Conservation (phyloP, 2,797 vertebrate species). For the Falco rusticolus region DNA sequence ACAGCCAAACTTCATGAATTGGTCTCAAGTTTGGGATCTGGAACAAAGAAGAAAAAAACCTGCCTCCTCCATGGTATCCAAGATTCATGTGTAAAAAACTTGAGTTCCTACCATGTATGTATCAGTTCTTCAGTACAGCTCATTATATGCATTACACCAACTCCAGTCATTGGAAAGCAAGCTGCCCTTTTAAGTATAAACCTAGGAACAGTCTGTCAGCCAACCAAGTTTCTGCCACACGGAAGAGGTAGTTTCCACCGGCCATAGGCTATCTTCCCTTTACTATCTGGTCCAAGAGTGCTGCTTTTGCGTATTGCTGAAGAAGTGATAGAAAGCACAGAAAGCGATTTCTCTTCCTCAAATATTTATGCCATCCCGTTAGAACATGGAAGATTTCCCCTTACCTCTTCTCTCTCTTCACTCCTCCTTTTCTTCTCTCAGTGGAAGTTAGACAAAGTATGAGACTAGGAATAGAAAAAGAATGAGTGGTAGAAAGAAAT, state of each 20-base stretch:
- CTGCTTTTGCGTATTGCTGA: neutral
- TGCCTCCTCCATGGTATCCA: neutral
- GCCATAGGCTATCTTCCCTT: neutral
- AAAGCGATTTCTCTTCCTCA: neutral
- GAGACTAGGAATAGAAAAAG: slow-evolving; percentile 63
- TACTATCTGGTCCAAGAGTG: neutral
- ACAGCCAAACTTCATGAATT: neutral
- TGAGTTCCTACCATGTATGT: neutral
- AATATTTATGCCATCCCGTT: neutral
- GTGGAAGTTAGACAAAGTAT: slow-evolving; percentile 61
- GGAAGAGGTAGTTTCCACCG: neutral
- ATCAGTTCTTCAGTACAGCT: neutral
- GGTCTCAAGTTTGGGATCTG: neutral
- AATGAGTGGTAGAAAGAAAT: slow-evolving; percentile 26
- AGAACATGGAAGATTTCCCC: neutral
- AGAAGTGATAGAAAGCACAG: neutral
- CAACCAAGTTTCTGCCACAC: neutral
- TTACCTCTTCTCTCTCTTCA: slow-evolving; percentile 65
- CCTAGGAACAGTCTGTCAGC: neutral
- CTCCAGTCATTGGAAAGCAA: neutral
- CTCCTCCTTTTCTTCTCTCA: slow-evolving; percentile 61
- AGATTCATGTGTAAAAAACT: neutral
- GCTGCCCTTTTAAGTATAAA: neutral
- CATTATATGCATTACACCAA: neutral
- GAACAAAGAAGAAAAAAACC: neutral